Conservation (phyloP, 2,113 vertebrate species). For the Motacilla alba region DNA sequence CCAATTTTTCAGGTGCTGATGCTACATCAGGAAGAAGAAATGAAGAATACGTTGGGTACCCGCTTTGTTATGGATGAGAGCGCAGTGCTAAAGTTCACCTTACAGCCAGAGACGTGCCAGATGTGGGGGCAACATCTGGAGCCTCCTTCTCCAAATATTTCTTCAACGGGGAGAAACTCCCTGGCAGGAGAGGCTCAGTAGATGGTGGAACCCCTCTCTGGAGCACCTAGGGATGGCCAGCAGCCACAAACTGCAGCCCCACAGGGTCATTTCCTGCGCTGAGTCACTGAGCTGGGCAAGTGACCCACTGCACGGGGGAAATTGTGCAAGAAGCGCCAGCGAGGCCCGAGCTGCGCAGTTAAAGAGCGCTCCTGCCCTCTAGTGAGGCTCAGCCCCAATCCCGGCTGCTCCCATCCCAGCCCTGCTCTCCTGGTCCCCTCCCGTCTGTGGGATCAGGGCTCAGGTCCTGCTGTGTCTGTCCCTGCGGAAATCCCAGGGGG, state of each 20-base stretch:
- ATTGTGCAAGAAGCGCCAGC: background rate
- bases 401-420: background rate
- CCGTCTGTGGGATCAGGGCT: fast-evolving
- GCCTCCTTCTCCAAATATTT: background rate
- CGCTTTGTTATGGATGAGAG: background rate
- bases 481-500: background rate
- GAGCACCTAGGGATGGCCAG: background rate
- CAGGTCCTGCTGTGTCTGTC: background rate
- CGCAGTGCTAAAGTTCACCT: background rate
- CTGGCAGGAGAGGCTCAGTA: fast-evolving
- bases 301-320: background rate
- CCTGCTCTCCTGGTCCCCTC: background rate
- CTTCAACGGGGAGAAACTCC: fast-evolving
- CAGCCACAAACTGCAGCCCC: background rate
- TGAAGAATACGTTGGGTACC: fast-evolving
- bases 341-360: fast-evolving
- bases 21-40: background rate
- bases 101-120: background rate
- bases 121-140: background rate
- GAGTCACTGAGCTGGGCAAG: background rate
- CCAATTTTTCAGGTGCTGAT: background rate
- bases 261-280: background rate
- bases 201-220: fast-evolving
- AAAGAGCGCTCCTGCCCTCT: constrained; percentile 60
- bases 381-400: constrained; percentile 14